Base-by-base conservation (phyloP, 2,888 invertebrate genomes). In the Ctena decussata region DNA sequence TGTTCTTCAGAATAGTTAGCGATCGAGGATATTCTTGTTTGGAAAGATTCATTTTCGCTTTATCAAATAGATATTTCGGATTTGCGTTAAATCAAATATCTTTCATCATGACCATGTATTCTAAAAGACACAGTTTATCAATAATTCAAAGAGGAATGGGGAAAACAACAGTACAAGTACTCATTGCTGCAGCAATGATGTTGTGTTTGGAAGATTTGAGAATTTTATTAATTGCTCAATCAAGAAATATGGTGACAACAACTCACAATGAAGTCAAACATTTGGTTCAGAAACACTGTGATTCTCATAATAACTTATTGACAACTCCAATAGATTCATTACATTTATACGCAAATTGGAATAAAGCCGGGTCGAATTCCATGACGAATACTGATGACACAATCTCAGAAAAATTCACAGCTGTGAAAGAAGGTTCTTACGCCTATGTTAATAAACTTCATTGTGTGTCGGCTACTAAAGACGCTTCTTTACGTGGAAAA, bases 181-280 rank as follows among this genome's bases (percentile, higher is more conserved):
- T 18, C 18, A 37, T 72, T 6, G 41, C 41, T 35, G 72, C 72
- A 39, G 5, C 72, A 11, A 41, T 41, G 3, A 72, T 72, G 72
- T 41, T 72, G 11, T 72, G 72, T 41, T 41, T 72, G 37, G 11
- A 37, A 72, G 37, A 39, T 2, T 18, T 72, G 5, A 37, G 41
- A 72, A 8, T 72, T 39, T 41, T 72, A 39, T 39, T 72, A 39
- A 27, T 72, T 21, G 72, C 72, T 41, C 72, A 72, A 41, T 72
- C 72, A 8, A 72, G 37, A 72, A 72, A 27, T 39, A 72, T 72
- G 72, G 72, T 72, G 18, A 21, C 37, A 39, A 41, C n/a, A 5
- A 72, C 72, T 21, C 37, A 35, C 15, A 39, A 18, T 21, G 72
- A 72, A 72, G 37, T n/a, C n/a, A n/a, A n/a, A n/a, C n/a, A n/a